Percentiles rank a stretch among this genome's conserved stretches.
phyloP scores from a whole-genome alignment of 2,888 invertebrate genomes.

The Iphiclides podalirius region DNA sequence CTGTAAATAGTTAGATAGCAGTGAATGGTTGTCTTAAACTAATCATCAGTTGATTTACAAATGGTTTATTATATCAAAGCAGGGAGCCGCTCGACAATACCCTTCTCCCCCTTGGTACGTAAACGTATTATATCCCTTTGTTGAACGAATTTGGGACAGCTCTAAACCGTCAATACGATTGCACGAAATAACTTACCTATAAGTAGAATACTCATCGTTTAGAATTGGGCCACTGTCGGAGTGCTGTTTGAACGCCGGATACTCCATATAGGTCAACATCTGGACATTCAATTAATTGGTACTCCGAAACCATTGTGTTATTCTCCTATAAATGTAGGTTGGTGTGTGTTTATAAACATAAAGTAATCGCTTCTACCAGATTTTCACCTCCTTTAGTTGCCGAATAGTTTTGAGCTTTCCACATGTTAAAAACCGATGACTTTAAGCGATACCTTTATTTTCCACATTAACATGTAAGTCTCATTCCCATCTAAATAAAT shows the following conservation, averaged over 20 bases:
- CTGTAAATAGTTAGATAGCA: no score
- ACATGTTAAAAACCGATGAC: no score
- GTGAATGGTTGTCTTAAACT: no score
- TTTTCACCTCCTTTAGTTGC: no score
- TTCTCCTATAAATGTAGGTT: slow-evolving; percentile 2
- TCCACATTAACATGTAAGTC: no score
- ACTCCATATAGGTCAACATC: slow-evolving; percentile 19
- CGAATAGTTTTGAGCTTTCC: no score
- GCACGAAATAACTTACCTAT: slow-evolving; percentile 7
- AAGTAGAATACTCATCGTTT: slow-evolving; percentile 9
- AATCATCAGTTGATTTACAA: no score
- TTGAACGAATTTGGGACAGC: background rate
- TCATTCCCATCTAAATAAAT: no score
- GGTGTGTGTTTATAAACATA: background rate
- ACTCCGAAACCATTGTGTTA: slow-evolving; percentile 12
- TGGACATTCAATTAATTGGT: slow-evolving; percentile 17
- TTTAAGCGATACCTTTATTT: no score
- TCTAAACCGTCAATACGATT: background rate
- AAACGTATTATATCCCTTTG: background rate
- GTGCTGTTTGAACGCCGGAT: slow-evolving; percentile 15
- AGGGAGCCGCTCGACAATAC: background rate
- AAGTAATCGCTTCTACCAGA: no score
- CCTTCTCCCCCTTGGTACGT: background rate
- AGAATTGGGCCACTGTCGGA: slow-evolving; percentile 18
- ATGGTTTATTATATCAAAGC: no score